phyloP scores from a whole-genome alignment of 2,797 vertebrate genomes.

The Hemibagrus guttatus region DNA sequence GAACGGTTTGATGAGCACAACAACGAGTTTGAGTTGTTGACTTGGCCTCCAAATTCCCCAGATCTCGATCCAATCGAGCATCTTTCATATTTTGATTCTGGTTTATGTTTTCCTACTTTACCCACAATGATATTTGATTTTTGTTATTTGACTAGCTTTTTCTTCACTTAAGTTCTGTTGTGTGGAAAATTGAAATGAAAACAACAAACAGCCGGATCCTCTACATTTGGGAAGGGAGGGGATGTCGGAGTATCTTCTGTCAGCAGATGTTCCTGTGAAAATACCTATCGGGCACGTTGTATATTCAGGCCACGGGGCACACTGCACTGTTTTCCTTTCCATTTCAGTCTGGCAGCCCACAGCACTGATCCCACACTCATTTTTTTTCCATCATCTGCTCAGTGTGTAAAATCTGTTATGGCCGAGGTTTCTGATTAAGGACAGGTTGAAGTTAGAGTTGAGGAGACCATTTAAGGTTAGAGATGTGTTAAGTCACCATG shows the following conservation, averaged over 20 bases:
- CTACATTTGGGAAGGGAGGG: background rate
- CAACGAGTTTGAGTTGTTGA: too few species aligned
- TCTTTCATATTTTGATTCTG: too few species aligned
- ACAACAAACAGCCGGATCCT: background rate
- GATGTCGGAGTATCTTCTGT: constrained; percentile 21
- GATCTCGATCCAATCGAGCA: too few species aligned
- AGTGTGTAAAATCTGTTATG: constrained; percentile 12
- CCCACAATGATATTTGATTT: too few species aligned
- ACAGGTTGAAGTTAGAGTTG: background rate
- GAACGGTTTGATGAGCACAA: too few species aligned
- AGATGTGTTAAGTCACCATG: background rate
- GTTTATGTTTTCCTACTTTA: too few species aligned
- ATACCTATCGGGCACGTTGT: constrained; percentile 41
- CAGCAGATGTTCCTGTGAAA: constrained; percentile 38
- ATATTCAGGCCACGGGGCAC: constrained; percentile 50
- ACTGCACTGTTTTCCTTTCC: constrained; percentile 50
- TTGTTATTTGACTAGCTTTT: background rate
- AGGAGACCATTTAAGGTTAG: background rate
- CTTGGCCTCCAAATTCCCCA: too few species aligned
- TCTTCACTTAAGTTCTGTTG: background rate
- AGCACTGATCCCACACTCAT: constrained; percentile 14
- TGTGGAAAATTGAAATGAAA: constrained; percentile 24
- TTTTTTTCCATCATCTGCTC: constrained; percentile 5
- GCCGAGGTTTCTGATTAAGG: background rate
- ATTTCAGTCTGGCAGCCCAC: constrained; percentile 39